phyloP scores from a whole-genome alignment of 1,140 invertebrate genomes.

The Yoshiicerus persimilis region DNA sequence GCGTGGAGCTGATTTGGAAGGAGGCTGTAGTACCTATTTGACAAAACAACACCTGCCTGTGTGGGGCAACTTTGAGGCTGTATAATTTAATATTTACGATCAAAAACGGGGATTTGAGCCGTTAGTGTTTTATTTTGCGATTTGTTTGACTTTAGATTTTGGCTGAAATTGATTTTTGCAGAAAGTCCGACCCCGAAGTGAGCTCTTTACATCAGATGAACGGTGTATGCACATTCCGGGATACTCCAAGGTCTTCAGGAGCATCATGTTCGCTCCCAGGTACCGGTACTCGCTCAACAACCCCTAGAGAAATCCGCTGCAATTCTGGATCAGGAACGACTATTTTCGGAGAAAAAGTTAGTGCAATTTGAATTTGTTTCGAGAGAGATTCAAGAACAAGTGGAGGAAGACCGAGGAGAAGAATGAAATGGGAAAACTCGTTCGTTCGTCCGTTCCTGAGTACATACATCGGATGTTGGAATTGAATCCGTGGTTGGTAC shows the following conservation, averaged over 20 bases:
- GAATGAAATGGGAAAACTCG: neutral
- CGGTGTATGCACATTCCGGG: constrained; percentile 46
- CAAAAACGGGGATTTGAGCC: neutral
- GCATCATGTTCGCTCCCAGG: constrained; percentile 39
- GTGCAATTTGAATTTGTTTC: constrained; percentile 45
- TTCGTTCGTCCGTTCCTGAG: neutral
- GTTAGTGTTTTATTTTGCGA: neutral
- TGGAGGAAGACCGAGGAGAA: neutral
- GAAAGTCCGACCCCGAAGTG: constrained; percentile 48
- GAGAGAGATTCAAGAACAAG: neutral
- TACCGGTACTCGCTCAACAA: constrained; percentile 32
- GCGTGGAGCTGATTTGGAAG: neutral
- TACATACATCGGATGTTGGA: neutral
- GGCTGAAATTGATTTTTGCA: constrained; percentile 23
- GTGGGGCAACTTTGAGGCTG: neutral
- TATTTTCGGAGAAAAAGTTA: constrained; percentile 49
- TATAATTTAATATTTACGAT: neutral
- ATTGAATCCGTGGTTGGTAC: neutral
- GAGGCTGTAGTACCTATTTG: neutral
- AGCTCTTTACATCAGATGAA: constrained; percentile 50
- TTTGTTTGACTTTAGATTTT: neutral
- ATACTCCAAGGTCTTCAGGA: constrained; percentile 48
- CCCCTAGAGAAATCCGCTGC: constrained; percentile 47
- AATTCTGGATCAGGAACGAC: constrained; percentile 34
- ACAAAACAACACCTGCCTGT: neutral